Evolutionary conservation across 2,113 vertebrate species (phyloP).

Genomic region (Speoplatyrhinus poulsoni): DNA sequence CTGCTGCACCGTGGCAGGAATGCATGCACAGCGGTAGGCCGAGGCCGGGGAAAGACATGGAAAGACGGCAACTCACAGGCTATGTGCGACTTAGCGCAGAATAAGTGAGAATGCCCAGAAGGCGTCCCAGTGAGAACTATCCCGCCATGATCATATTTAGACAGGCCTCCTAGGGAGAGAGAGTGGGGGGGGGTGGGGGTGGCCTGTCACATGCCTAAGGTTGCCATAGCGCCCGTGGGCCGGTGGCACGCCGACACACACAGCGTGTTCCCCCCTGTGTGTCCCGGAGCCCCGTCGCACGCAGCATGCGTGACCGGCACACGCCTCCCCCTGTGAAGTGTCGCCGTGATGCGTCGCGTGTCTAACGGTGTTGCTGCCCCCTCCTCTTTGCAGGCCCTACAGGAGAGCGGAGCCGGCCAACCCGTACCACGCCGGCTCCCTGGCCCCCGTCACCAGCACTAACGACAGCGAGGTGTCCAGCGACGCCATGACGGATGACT

Average conservation of each 20-base stretch:
- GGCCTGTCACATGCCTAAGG: conserved; percentile 56
- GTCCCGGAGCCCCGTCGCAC: too few relatives aligned
- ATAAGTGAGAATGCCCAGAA: conserved; percentile 34
- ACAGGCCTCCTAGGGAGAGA: not conserved
- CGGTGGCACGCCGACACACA: conserved; percentile 34
- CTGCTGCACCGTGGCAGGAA: conserved; percentile 51
- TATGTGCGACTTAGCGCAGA: conserved; percentile 38
- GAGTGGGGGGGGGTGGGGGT: conserved; percentile 41
- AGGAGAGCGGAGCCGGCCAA: conserved; percentile 83
- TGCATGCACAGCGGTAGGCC: conserved; percentile 61
- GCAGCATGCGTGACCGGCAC: not conserved
- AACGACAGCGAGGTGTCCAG: conserved; percentile 98
- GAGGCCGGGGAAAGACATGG: conserved; percentile 41
- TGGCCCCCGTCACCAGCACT: conserved; percentile 91
- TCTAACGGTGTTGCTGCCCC: conserved; percentile 5
- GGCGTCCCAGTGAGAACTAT: conserved; percentile 62
- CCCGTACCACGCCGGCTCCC: conserved; percentile 85
- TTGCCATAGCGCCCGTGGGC: conserved; percentile 39
- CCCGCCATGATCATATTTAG: conserved; percentile 33
- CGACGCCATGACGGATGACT: conserved; percentile 93
- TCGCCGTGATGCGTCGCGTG: not conserved
- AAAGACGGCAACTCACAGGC: conserved; percentile 48
- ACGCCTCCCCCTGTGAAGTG: not conserved
- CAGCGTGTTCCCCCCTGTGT: conserved; percentile 1
- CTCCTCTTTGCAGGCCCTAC: conserved; percentile 80